Conservation (phyloP, 92 coral and sea anemone genomes). For the Palythoa grandis region DNA sequence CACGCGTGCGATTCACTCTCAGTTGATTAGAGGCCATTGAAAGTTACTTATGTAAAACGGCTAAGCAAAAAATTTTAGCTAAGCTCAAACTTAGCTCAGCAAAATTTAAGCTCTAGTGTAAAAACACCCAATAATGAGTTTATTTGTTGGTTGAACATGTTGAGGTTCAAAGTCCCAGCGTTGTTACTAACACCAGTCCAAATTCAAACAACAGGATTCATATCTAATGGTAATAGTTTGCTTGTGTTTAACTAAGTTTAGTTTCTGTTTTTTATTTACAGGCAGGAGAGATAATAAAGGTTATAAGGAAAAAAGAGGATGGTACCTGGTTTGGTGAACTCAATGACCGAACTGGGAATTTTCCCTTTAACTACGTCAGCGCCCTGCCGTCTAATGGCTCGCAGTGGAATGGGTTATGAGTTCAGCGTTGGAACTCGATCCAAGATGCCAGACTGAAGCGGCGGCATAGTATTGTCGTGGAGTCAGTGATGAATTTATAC, state of each 20-base stretch:
- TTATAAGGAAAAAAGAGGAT: conserved; percentile 84
- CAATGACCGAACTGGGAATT: conserved; percentile 83
- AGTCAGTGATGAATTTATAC: background rate
- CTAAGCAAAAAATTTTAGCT: too few relatives aligned
- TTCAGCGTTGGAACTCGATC: background rate
- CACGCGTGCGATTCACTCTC: too few relatives aligned
- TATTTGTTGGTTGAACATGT: too few relatives aligned
- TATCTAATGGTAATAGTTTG: background rate
- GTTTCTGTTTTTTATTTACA: conserved; percentile 41
- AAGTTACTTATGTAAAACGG: too few relatives aligned
- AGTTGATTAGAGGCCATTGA: too few relatives aligned
- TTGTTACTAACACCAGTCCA: too few relatives aligned
- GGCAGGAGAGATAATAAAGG: conserved; percentile 91
- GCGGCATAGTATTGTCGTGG: background rate
- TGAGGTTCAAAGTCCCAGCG: too few relatives aligned
- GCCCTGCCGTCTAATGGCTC: conserved; percentile 26
- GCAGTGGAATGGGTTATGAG: conserved; percentile 47
- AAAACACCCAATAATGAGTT: too few relatives aligned
- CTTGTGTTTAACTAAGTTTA: background rate
- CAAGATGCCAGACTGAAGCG: background rate
- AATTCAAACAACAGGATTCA: too few relatives aligned
- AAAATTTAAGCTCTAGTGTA: too few relatives aligned
- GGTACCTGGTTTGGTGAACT: conserved; percentile 97
- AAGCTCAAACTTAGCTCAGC: too few relatives aligned
- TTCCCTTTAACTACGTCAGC: conserved; percentile 81